Evolutionary conservation across 2,113 vertebrate species (phyloP).

Genomic region (Cardinalis cardinalis): DNA sequence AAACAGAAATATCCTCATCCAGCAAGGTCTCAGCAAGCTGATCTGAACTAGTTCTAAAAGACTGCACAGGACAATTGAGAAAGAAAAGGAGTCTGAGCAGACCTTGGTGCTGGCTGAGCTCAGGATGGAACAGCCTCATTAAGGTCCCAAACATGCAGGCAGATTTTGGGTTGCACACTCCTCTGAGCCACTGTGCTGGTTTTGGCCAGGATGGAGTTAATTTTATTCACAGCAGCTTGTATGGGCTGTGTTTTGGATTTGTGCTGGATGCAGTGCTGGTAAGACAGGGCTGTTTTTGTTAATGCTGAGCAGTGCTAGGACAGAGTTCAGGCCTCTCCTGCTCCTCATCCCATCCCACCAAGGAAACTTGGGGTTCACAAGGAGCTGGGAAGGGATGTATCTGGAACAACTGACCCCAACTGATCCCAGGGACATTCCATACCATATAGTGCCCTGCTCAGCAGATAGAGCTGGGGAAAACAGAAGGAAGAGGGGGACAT

Average conservation of each 20-base stretch:
- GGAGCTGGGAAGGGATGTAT: too few relatives aligned
- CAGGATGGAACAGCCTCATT: neutral
- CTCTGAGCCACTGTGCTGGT: neutral
- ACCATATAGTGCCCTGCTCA: accelerated
- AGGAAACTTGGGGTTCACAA: neutral
- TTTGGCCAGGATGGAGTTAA: neutral
- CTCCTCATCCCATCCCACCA: neutral
- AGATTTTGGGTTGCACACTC: neutral
- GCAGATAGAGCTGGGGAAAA: neutral
- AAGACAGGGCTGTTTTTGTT: accelerated
- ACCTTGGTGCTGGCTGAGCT: neutral
- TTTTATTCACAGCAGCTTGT: neutral
- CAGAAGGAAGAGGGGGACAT: accelerated
- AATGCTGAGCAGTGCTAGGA: neutral
- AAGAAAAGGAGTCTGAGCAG: neutral
- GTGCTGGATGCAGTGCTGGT: neutral
- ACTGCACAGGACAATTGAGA: accelerated
- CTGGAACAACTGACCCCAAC: accelerated
- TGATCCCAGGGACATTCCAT: neutral
- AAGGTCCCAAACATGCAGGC: neutral
- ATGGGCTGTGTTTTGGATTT: neutral
- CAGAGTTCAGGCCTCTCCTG: neutral
- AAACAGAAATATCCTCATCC: neutral
- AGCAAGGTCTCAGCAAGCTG: neutral
- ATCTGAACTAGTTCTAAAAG: neutral